These are phyloP conservation scores for Phymanthus crucifer DNA, from an alignment of 92 coral and sea anemone genomes.

Conservation along the genomic window DNA sequence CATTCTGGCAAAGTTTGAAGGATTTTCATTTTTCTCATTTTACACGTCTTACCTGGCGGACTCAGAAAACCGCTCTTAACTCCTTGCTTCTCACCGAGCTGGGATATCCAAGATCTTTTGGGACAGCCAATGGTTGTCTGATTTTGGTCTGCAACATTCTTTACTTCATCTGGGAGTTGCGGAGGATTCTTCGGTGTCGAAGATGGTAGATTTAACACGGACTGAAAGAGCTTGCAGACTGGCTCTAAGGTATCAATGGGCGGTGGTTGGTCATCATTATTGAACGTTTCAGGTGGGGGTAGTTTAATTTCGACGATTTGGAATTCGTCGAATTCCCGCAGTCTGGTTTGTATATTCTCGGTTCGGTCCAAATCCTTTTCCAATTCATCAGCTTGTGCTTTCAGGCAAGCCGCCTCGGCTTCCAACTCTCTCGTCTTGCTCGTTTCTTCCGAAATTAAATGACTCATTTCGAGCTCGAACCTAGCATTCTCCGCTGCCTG, in stretches of 20 bases:
- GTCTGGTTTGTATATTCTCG: not conserved
- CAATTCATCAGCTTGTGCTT: not conserved
- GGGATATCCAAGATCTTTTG: not conserved
- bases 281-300: not conserved
- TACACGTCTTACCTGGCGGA: no score
- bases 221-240: not conserved
- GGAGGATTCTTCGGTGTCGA: not conserved
- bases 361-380: not conserved
- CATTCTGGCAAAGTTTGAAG: no score
- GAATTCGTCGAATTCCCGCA: not conserved
- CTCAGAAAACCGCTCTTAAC: no score
- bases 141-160: not conserved
- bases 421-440: constrained; percentile 27
- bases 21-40: no score
- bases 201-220: not conserved
- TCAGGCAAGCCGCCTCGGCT: constrained; percentile 27
- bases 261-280: not conserved
- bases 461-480: constrained; percentile 20
- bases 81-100: not conserved
- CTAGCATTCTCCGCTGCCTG: constrained; percentile 18
- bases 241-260: not conserved
- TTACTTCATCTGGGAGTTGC: not conserved
- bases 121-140: not conserved
- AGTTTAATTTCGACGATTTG: not conserved
- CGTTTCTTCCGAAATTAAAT: constrained; percentile 3